Evolutionary conservation across 1,140 invertebrate genomes (phyloP).

Genomic region (Radopholus similis): DNA sequence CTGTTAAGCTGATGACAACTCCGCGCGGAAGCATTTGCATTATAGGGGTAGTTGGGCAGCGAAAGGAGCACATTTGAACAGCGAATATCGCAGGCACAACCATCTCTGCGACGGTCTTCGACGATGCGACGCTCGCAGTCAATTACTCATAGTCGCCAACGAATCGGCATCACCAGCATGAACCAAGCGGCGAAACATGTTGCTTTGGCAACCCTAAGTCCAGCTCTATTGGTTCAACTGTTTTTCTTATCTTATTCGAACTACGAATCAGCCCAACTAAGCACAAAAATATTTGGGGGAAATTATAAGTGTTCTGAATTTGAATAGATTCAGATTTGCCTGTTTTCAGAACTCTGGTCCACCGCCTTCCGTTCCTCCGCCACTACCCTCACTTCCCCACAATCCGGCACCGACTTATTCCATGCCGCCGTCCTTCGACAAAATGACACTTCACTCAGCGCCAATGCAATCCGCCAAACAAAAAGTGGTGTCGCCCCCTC

Average conservation of each 20-base stretch:
- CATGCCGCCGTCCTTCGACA: conserved; percentile 9
- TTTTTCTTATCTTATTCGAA: too few species aligned
- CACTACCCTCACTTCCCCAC: conserved; percentile 16
- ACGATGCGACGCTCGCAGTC: conserved; percentile 7
- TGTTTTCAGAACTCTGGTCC: conserved; percentile 16
- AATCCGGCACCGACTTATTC: conserved; percentile 18
- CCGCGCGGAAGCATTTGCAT: conserved; percentile 19
- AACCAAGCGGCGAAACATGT: not conserved
- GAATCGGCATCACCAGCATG: too few species aligned
- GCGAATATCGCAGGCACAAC: too few species aligned
- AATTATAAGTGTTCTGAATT: not conserved
- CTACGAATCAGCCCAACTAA: not conserved
- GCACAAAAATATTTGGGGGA: not conserved
- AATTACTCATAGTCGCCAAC: too few species aligned
- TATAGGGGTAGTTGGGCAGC: conserved; percentile 15
- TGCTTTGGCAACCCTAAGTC: conserved; percentile 2
- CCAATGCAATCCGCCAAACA: not conserved
- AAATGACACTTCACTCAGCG: not conserved
- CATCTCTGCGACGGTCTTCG: not conserved
- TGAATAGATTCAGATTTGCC: not conserved
- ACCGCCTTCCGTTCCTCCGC: conserved; percentile 29
- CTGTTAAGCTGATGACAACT: conserved; percentile 8
- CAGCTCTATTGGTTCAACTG: conserved; percentile 7
- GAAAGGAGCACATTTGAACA: too few species aligned
- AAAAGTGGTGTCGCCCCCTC: not conserved